Evolutionary conservation across 2,888 invertebrate genomes (phyloP), one percentile per base, ranked within the genome.

Genomic region (Scaptomyza tumidula): DNA sequence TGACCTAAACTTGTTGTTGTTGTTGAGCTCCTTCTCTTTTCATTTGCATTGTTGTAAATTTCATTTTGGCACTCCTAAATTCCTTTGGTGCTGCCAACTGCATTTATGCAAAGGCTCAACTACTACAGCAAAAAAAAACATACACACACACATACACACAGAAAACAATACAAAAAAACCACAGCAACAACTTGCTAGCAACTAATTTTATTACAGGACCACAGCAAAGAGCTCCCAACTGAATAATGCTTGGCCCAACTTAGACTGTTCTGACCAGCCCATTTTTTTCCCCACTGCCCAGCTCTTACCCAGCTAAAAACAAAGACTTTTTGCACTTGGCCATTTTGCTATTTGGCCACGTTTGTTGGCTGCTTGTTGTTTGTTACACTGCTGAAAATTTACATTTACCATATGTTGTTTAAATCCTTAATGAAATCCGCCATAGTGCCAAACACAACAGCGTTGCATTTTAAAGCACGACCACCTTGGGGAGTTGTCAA

Each of bases 331-430:
- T 84, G 74, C 87, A 87, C 87, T 81, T 71, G 73, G 87, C 78
- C 72, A 85, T 87, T 85, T 68, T 71, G 68, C 45, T 65, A 64
- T 80, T 77, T 56, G 43, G 69, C 54, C 83, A 58, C 46, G 56
- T 71, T 46, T 50, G 49, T 16, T 59, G 39, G 24, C 27, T 37
- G 24, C 54, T 55, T 54, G 44, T 11, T 41, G 45, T 44, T 33
- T 14, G 48, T 24, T 44, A 50, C 66, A 67, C 71, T 62, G 66
- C 65, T 67, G 71, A 61, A 85, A 85, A 81, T 87, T 86, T 79
- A 75, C 74, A 86, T 87, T 86, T 79, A 75, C 74, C 86, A 88
- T 86, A 80, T 90, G 88, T 80, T 89, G 75, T 71, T 85, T 87
- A 71, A 87, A 84, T 86, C 55, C 86, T 85, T 86, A 85, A 85